phyloP scores from a whole-genome alignment of 2,888 invertebrate species.

The Sacculina carcini region DNA sequence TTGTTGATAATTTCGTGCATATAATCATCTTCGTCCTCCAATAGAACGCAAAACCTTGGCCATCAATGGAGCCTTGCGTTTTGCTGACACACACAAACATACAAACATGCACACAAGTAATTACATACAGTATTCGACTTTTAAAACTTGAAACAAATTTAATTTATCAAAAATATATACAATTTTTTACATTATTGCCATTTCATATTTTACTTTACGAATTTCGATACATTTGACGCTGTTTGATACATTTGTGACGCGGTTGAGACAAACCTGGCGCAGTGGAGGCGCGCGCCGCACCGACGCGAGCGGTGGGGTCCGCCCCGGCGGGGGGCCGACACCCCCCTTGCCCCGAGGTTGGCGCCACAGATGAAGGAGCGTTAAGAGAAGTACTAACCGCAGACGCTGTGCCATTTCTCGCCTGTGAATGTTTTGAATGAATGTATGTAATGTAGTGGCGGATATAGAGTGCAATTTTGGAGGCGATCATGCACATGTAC shows the following conservation, averaged over 20 bases:
- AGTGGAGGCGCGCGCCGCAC: background rate
- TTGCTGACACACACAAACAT: constrained; percentile 6
- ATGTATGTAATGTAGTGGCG: no score
- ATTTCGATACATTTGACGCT: no score
- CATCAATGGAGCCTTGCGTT: constrained; percentile 13
- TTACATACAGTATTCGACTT: background rate
- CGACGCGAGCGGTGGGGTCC: background rate
- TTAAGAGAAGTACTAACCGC: no score
- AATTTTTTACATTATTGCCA: constrained; percentile 5
- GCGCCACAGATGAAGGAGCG: no score
- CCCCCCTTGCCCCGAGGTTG: background rate
- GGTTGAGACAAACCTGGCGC: background rate
- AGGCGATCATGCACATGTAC: no score
- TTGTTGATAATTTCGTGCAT: no score
- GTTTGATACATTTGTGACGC: background rate
- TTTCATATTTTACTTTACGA: no score
- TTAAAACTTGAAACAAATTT: constrained; percentile 3
- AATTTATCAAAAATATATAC: background rate
- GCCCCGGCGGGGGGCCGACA: background rate
- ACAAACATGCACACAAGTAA: background rate
- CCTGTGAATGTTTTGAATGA: no score
- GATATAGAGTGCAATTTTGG: no score
- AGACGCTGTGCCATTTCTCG: constrained; percentile 10
- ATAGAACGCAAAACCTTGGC: constrained; percentile 8
- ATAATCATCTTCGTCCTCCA: background rate